Evolutionary conservation across 2,113 vertebrate genomes (phyloP), one percentile per base, ranked within the genome.

Genomic region (Podarcis muralis): DNA sequence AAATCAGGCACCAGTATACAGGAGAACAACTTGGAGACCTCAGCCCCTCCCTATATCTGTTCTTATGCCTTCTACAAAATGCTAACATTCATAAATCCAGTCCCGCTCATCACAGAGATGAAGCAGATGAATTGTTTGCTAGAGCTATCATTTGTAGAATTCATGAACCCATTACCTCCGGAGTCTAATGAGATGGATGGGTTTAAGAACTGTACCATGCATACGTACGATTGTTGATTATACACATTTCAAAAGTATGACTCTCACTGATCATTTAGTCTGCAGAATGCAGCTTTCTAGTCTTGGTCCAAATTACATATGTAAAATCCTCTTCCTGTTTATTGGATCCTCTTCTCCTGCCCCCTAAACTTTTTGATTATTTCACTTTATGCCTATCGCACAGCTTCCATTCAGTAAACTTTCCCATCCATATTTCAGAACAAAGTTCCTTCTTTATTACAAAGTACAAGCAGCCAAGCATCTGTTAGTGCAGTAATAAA

Each of bases 371-470:
- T 13, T 1, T 1, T 8, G 27, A 93, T 94, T 68, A 94, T 78
- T 81, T 81, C 84, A 88, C 79, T 90, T 91, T 87, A 91, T 89
- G 83, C 87, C 84, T 7, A 86, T 84, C 90, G 53, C 87, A 88
- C 59, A 87, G 62, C 27, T 91, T 92, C 59, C 62, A 84, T 77
- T 84, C 79, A 83, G 53, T 8, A 93, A 88, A 81, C 88, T 88
- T 91, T 35, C 75, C 83, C 90, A 96, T 90, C 82, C 72, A 89
- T 93, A 93, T 96, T 93, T 93, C 74, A 92, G n/a, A 84, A 66
- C 75, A 23, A 92, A 57, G 93, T 35, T 86, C 90, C 12, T 89
- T 40, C 85, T 83, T 93, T 87, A 79, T 5, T 85, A 88, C 12
- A 83, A 93, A 53, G 90, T 91, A 92, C 22, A 74, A 90, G 87